Percentiles rank a stretch among this genome's conserved stretches.
Evolutionary conservation across 1,140 invertebrate species (phyloP).

Genomic region (Brachystomella parvula): DNA sequence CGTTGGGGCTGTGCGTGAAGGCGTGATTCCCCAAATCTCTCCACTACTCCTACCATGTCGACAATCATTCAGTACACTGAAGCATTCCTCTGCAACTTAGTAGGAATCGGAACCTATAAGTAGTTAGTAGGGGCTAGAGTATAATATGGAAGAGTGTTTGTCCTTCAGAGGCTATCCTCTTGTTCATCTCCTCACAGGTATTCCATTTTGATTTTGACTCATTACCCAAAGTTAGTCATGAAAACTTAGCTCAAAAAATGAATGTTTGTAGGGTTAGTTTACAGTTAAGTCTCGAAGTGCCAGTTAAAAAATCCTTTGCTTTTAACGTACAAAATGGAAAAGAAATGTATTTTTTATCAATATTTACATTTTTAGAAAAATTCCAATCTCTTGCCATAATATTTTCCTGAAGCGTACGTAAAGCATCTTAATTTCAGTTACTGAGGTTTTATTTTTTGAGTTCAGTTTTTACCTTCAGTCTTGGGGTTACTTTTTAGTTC

Average conservation of each 20-base stretch:
- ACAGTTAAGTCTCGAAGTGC: no score
- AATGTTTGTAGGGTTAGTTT: not conserved
- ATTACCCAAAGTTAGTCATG: not conserved
- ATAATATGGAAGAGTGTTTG: not conserved
- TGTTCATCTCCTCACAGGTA: not conserved
- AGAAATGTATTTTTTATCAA: no score
- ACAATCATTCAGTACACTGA: not conserved
- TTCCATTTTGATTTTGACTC: not conserved
- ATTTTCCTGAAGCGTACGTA: no score
- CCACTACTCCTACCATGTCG: not conserved
- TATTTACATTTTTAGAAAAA: no score
- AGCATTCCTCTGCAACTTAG: not conserved
- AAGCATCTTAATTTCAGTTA: no score
- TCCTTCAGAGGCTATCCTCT: not conserved
- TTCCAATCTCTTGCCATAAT: no score
- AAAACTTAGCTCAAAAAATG: not conserved
- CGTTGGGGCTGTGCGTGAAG: not conserved
- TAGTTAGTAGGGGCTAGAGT: not conserved
- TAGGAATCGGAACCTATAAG: not conserved
- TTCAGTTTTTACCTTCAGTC: no score
- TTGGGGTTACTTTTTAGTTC: no score
- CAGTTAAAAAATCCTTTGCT: no score
- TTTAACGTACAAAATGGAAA: no score
- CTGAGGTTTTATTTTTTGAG: no score
- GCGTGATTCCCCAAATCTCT: constrained; percentile 8